phyloP scores from a whole-genome alignment of 92 coral and sea anemone genomes.

The Phenganax subtilis region DNA sequence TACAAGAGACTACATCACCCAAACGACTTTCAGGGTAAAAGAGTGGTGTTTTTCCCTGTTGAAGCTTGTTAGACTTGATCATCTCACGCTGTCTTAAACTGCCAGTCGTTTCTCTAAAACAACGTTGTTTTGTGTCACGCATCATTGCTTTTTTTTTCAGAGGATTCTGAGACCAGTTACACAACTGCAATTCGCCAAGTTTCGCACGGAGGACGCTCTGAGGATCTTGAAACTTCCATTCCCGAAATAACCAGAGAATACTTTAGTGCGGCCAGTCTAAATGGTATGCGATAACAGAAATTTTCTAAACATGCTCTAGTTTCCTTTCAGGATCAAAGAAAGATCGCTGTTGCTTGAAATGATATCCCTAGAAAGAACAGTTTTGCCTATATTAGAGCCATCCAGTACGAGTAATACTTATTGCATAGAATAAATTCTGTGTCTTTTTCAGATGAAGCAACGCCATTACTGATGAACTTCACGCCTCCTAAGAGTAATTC shows the following conservation, averaged over 20 bases:
- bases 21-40: constrained; percentile 7
- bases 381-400: too few relatives aligned
- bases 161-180: constrained; percentile 1
- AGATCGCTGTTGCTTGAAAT: too few relatives aligned
- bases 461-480: constrained; percentile 44
- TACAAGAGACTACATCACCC: constrained; percentile 48
- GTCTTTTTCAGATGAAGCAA: constrained; percentile 39
- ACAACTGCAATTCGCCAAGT: neutral
- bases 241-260: neutral
- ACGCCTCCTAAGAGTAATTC: neutral
- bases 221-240: constrained; percentile 18
- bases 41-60: neutral
- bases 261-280: neutral
- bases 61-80: neutral
- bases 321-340: too few relatives aligned
- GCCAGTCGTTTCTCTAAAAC: too few relatives aligned
- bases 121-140: neutral
- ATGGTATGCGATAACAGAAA: too few relatives aligned
- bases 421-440: neutral
- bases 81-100: neutral
- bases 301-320: too few relatives aligned
- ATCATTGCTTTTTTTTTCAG: neutral
- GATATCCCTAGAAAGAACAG: too few relatives aligned
- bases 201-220: neutral
- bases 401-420: too few relatives aligned